phyloP scores from a whole-genome alignment of 2,888 invertebrate species.

The Ommatoiulus sabulosus region DNA sequence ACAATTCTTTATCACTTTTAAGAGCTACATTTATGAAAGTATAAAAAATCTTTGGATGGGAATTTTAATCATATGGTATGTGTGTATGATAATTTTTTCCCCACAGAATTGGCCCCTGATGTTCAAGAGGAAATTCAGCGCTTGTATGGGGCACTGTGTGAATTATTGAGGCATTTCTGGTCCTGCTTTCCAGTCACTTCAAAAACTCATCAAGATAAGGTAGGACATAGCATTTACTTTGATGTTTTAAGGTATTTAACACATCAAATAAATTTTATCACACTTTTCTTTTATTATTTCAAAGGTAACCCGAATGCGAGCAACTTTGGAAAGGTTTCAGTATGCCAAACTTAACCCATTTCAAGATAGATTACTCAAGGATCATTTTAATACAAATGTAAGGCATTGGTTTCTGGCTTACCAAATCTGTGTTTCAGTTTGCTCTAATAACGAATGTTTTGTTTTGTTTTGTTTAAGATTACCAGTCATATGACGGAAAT shows the following conservation, averaged over 20 bases:
- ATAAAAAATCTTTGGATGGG: too few relatives aligned
- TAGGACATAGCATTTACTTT: constrained; percentile 60
- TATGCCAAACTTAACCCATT: constrained; percentile 77
- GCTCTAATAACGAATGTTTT: too few relatives aligned
- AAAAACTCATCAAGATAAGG: constrained; percentile 78
- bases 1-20: too few relatives aligned
- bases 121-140: constrained; percentile 86
- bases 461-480: constrained; percentile 63
- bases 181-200: constrained; percentile 86
- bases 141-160: constrained; percentile 86
- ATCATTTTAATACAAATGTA: constrained; percentile 65
- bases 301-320: constrained; percentile 86
- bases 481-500: constrained; percentile 84
- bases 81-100: constrained; percentile 45
- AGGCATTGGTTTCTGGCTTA: constrained; percentile 28
- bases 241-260: background rate
- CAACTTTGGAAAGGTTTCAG: constrained; percentile 88
- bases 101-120: constrained; percentile 83
- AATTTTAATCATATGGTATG: background rate
- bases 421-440: background rate
- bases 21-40: too few relatives aligned
- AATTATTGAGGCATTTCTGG: constrained; percentile 95
- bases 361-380: constrained; percentile 65
- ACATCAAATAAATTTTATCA: background rate
- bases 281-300: background rate